Evolutionary conservation across 2,113 vertebrate genomes (phyloP).

Genomic region (Mixornis gularis): DNA sequence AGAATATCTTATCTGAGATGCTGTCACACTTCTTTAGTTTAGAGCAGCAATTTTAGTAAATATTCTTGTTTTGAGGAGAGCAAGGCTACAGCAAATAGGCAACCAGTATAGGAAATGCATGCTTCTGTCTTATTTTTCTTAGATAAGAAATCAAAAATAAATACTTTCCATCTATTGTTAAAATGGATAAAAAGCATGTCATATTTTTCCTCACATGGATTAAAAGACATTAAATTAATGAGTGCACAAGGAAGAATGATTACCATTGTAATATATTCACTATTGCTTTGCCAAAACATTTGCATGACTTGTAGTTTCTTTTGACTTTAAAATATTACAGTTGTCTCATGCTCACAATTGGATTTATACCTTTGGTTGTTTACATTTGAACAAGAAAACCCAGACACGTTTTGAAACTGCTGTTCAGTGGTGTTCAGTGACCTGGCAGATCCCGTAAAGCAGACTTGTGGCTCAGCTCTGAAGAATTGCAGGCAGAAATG

Average conservation of each 20-base stretch:
- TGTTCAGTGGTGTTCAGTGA: not conserved
- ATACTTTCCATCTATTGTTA: not conserved
- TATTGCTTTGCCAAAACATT: not conserved
- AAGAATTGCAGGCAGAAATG: not conserved
- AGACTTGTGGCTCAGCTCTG: not conserved
- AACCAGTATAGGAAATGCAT: not conserved
- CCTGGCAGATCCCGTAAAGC: not conserved
- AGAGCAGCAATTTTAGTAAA: not conserved
- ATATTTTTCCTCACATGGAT: not conserved
- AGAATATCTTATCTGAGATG: not conserved
- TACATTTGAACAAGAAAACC: not conserved
- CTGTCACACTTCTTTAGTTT: not conserved
- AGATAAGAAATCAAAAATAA: not conserved
- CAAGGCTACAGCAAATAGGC: not conserved
- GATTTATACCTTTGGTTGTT: not conserved
- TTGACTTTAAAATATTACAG: not conserved
- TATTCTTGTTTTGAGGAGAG: not conserved
- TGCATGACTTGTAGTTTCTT: not conserved
- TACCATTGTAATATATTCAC: not conserved
- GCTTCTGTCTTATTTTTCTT: no score
- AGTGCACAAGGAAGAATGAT: not conserved
- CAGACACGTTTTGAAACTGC: rapidly evolving
- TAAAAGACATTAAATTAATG: not conserved
- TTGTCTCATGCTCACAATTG: not conserved
- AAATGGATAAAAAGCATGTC: not conserved